Evolutionary conservation across 2,797 vertebrate genomes (phyloP).

Genomic region (Cottoperca gobio): DNA sequence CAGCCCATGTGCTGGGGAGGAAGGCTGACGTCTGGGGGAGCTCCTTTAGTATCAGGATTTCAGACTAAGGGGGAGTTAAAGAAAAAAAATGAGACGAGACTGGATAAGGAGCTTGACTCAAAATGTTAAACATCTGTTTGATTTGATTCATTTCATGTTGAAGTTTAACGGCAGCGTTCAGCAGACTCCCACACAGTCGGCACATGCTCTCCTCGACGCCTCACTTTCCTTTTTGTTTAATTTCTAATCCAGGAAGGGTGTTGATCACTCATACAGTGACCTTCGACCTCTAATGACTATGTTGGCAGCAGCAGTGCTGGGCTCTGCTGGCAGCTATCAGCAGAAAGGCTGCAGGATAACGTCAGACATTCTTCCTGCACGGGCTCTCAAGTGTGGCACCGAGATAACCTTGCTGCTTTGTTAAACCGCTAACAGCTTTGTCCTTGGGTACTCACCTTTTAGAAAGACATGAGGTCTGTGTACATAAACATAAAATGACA

Average conservation of each 20-base stretch:
- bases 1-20: not conserved
- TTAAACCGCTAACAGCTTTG: slow-evolving; percentile 43
- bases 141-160: slow-evolving; percentile 21
- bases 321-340: slow-evolving; percentile 41
- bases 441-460: slow-evolving; percentile 25
- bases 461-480: not conserved
- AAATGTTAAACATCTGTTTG: slow-evolving; percentile 46
- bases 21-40: slow-evolving; percentile 9
- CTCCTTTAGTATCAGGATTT: slow-evolving; percentile 13
- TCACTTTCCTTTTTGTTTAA: slow-evolving; percentile 12
- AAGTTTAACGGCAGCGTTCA: slow-evolving; percentile 11
- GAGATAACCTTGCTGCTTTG: slow-evolving; percentile 61
- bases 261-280: slow-evolving; percentile 21
- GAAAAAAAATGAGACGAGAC: too few relatives aligned
- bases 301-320: slow-evolving; percentile 22
- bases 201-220: not conserved
- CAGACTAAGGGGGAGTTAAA: slow-evolving; percentile 18
- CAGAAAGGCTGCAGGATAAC: slow-evolving; percentile 48
- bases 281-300: slow-evolving; percentile 38
- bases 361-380: slow-evolving; percentile 66
- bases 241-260: slow-evolving; percentile 46
- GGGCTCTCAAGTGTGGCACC: slow-evolving; percentile 46
- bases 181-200: slow-evolving; percentile 20
- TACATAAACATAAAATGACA: too few relatives aligned
- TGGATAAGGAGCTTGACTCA: slow-evolving; percentile 31